Conservation (phyloP, 2,113 vertebrate species). For the Charadrius vociferus region DNA sequence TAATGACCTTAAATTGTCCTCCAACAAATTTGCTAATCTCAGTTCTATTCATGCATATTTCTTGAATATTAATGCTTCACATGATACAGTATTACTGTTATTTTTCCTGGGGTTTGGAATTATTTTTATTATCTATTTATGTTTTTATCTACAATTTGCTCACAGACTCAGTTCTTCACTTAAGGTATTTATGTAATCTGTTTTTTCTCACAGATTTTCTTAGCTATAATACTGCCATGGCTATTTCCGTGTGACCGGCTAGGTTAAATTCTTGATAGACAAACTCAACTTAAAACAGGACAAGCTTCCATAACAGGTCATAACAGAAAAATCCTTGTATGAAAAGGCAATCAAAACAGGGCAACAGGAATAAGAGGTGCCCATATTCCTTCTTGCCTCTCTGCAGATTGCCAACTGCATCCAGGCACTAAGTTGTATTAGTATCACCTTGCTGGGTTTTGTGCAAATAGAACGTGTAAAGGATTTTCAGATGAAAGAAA, state of each 20-base stretch:
- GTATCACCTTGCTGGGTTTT: background rate
- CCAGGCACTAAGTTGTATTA: background rate
- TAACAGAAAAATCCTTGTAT: background rate
- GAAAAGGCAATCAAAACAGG: background rate
- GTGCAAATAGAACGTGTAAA: background rate
- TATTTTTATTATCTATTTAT: background rate
- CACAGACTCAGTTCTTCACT: background rate
- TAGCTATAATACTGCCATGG: background rate
- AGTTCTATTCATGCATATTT: background rate
- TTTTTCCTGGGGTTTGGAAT: background rate
- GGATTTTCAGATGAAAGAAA: background rate
- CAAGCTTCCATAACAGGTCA: background rate
- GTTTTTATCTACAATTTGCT: background rate
- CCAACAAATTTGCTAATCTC: background rate
- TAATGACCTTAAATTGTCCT: background rate
- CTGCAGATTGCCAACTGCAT: background rate
- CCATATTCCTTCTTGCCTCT: background rate
- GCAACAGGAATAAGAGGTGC: background rate
- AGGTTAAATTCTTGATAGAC: background rate
- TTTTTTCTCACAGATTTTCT: background rate
- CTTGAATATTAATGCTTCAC: background rate
- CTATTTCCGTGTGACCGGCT: background rate
- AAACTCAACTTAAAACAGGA: background rate
- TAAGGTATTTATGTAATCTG: background rate
- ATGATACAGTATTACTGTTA: background rate